Evolutionary conservation across 2,888 invertebrate genomes (phyloP).

Genomic region (Megaustenia siamemsis): DNA sequence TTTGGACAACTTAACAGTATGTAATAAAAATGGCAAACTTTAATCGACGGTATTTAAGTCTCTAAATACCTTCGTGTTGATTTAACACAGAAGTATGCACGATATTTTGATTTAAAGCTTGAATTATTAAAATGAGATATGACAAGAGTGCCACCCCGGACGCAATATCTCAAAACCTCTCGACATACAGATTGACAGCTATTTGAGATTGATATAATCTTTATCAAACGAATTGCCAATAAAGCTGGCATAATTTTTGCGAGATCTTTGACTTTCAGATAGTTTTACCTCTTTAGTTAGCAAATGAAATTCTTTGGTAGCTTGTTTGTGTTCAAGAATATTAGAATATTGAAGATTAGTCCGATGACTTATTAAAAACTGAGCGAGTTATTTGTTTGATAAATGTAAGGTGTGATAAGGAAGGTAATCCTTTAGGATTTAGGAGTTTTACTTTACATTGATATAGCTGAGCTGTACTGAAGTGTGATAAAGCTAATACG

Average conservation of each 20-base stretch:
- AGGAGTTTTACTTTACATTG: no score
- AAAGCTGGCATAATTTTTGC: background rate
- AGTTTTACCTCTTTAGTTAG: background rate
- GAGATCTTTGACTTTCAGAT: background rate
- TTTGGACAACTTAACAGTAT: background rate
- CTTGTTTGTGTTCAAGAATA: background rate
- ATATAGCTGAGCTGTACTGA: no score
- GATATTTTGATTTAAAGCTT: background rate
- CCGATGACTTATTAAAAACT: background rate
- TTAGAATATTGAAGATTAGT: background rate
- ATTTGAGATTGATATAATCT: background rate
- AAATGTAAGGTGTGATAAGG: background rate
- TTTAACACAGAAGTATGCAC: background rate
- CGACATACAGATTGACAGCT: constrained; percentile 5
- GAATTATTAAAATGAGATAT: background rate
- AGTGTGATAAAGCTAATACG: no score
- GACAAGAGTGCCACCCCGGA: background rate
- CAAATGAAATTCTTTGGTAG: background rate
- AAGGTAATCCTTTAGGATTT: background rate
- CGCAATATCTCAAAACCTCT: background rate
- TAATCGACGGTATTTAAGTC: background rate
- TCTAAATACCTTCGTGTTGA: background rate
- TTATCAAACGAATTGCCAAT: background rate
- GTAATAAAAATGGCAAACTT: background rate
- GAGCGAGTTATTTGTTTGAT: background rate